Percentiles rank a stretch among this genome's conserved stretches.
These are phyloP conservation scores for Tribolium madens DNA, from an alignment of 1,140 invertebrate genomes.

Conservation along the genomic window DNA sequence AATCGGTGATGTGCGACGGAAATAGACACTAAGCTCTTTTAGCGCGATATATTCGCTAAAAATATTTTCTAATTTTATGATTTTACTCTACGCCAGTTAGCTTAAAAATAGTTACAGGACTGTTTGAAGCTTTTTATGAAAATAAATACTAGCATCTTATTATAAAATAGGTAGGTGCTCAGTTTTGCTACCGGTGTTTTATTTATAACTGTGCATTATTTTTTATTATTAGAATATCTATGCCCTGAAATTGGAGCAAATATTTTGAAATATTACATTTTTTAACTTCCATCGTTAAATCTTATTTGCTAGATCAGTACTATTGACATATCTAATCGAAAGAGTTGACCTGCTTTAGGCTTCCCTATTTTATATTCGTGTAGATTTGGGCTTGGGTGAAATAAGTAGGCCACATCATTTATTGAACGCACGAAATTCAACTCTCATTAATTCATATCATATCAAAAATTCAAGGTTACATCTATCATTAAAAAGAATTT, in stretches of 20 bases:
- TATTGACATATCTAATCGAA: not conserved
- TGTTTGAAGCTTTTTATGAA: not conserved
- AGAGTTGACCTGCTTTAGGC: not conserved
- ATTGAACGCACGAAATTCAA: not conserved
- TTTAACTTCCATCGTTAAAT: too few species aligned
- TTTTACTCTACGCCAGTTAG: not conserved
- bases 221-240: too few species aligned
- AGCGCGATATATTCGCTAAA: not conserved
- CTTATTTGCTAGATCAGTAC: too few species aligned
- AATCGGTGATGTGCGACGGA: not conserved
- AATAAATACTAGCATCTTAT: not conserved
- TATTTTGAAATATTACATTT: too few species aligned
- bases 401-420: not conserved
- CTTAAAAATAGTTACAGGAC: not conserved
- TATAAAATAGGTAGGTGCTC: not conserved
- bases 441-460: not conserved
- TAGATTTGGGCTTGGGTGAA: not conserved
- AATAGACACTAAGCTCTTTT: not conserved
- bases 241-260: too few species aligned
- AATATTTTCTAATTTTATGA: not conserved
- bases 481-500: not conserved
- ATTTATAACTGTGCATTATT: too few species aligned
- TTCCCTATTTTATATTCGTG: not conserved
- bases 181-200: too few species aligned
- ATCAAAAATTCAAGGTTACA: not conserved